Evolutionary conservation across 2,888 invertebrate species (phyloP), one percentile per base, ranked within the genome.

Genomic region (Amphimallon solstitiale): DNA sequence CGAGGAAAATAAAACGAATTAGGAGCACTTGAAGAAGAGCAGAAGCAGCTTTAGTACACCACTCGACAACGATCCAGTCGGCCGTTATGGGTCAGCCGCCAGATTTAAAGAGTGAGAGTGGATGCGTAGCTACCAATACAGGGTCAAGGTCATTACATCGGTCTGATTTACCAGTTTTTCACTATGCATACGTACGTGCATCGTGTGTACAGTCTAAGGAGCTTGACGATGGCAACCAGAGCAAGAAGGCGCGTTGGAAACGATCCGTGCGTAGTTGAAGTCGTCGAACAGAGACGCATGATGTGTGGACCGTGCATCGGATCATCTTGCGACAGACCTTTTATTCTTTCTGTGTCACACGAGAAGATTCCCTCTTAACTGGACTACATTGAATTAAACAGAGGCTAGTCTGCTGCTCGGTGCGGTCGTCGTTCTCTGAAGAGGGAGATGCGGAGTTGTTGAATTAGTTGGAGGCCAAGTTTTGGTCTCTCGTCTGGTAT

Each of bases 111-210:
- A 73, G 72, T 68, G 70, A 70, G 69, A 70, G 71, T 70, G 61
- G 71, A 69, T 71, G 68, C 67, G 67, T 69, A 34, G 54, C 54
- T 54, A 38, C 54, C 54, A 54, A 38, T 21, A 54, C 68, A 71
- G 72, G 73, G 73, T 73, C 73, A 73, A 73, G 73, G 73, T 69
- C 70, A 63, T 64, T 65, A 29, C 60, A 40, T 46, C 67, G 51
- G 63, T 63, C 67, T 63, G 45, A 29, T 29, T 29, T 29, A 29
- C 29, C 29, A 29, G 29, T 29, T 29, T 29, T 23, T 29, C 9
- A 5, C 5, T n/a, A n/a, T n/a, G 7, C 9, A 29, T 29, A 29
- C 29, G 9, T 29, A 29, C 9, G 29, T 29, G 9, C 9, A 29
- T 29, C 9, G 29, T 19, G 17, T 54, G 38, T 40, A 15, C 19